Conservation (phyloP, 2,113 vertebrate species). For the Plotosus lineatus region DNA sequence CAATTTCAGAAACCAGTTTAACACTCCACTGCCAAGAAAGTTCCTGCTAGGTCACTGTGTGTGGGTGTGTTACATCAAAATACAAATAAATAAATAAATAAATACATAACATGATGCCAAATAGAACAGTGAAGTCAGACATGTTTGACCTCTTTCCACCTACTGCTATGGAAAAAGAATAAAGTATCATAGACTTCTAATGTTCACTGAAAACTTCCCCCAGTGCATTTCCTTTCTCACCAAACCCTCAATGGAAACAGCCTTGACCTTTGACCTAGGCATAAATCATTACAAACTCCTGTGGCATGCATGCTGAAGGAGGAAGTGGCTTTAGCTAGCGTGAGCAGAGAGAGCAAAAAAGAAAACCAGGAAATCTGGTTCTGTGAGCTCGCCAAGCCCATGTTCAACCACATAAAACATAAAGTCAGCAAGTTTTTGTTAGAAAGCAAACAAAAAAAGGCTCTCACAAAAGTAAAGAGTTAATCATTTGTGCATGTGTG, state of each 20-base stretch:
- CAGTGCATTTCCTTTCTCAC: slow-evolving; percentile 47
- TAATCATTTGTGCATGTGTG: slow-evolving; percentile 59
- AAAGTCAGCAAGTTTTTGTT: slow-evolving; percentile 29
- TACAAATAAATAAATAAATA: not conserved
- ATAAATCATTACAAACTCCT: slow-evolving; percentile 64
- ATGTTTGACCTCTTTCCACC: not conserved
- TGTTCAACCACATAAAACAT: slow-evolving; percentile 37
- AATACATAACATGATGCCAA: not conserved
- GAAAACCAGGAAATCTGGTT: slow-evolving; percentile 60
- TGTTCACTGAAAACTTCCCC: slow-evolving; percentile 48
- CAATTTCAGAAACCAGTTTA: not conserved
- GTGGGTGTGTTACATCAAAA: not conserved
- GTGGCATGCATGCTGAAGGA: slow-evolving; percentile 64
- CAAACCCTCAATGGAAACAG: slow-evolving; percentile 59
- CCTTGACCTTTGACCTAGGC: slow-evolving; percentile 65
- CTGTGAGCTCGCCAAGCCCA: slow-evolving; percentile 36
- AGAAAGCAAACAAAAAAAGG: slow-evolving; percentile 7
- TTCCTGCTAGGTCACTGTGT: not conserved
- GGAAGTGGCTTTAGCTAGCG: slow-evolving; percentile 60
- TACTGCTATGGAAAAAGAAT: not conserved
- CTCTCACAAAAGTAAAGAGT: slow-evolving; percentile 56
- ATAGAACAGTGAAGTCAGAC: not conserved
- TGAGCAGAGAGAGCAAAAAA: slow-evolving; percentile 7
- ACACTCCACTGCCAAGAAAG: not conserved
- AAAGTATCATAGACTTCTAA: not conserved